Percentiles rank a stretch among this genome's conserved stretches.
Conservation (phyloP, 2,113 vertebrate genomes). For the Symphodus melops region DNA sequence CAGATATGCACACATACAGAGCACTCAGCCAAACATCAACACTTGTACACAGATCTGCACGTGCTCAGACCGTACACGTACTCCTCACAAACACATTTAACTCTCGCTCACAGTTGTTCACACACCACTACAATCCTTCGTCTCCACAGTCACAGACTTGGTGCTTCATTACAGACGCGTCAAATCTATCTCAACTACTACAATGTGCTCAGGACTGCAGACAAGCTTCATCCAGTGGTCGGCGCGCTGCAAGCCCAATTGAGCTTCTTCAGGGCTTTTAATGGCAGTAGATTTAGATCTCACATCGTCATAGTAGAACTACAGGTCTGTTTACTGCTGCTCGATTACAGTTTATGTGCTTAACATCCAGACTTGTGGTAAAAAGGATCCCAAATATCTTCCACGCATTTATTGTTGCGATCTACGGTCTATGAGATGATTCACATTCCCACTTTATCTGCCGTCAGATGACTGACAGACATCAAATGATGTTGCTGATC, state of each 20-base stretch:
- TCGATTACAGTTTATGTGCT: slow-evolving; percentile 30
- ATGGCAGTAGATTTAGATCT: slow-evolving; percentile 26
- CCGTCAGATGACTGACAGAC: no score
- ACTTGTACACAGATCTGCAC: slow-evolving; percentile 16
- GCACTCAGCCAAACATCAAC: slow-evolving; percentile 35
- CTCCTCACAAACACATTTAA: slow-evolving; percentile 16
- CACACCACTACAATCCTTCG: slow-evolving; percentile 11
- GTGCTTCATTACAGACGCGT: not conserved
- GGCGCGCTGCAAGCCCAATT: not conserved
- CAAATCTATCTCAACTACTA: not conserved
- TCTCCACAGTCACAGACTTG: slow-evolving; percentile 33
- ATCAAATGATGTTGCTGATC: no score
- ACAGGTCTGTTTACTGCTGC: slow-evolving; percentile 20
- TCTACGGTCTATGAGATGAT: slow-evolving; percentile 1
- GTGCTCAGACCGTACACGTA: slow-evolving; percentile 46
- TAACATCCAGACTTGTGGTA: slow-evolving; percentile 12
- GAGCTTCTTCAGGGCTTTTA: not conserved
- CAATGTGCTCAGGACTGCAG: slow-evolving; percentile 1
- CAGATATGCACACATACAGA: slow-evolving; percentile 49
- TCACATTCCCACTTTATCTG: slow-evolving; percentile 8
- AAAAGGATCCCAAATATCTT: not conserved
- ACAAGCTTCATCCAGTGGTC: not conserved
- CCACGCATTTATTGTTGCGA: not conserved
- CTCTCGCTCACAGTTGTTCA: slow-evolving; percentile 46
- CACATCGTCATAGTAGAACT: not conserved